Evolutionary conservation across 1,140 invertebrate genomes (phyloP).

Genomic region (Papilio glaucus): DNA sequence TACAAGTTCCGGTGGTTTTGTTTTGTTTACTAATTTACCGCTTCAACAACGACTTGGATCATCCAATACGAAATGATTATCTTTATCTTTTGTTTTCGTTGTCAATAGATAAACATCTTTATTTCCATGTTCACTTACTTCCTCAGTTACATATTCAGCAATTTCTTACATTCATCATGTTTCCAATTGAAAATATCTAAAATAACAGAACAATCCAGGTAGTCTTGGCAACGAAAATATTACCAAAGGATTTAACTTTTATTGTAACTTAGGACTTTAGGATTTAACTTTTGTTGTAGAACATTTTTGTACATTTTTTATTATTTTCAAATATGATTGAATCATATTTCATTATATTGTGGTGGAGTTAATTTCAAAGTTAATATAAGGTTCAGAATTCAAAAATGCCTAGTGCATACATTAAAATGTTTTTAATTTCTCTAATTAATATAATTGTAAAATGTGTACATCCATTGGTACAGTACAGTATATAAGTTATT

Average conservation of each 20-base stretch:
- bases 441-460: no score
- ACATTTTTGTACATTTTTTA: no score
- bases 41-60: conserved; percentile 43
- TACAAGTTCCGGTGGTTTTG: conserved; percentile 50
- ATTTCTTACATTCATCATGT: not conserved
- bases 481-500: no score
- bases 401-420: no score
- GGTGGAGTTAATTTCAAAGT: no score
- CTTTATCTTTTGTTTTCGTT: conserved; percentile 41
- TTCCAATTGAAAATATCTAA: not conserved
- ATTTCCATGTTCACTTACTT: conserved; percentile 5
- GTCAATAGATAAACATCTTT: conserved; percentile 31
- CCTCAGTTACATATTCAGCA: not conserved
- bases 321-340: no score
- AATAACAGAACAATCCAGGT: not conserved
- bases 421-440: no score
- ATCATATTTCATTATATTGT: no score
- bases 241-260: not conserved
- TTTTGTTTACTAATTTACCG: conserved; percentile 76
- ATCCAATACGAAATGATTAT: conserved; percentile 40
- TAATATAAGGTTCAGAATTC: no score
- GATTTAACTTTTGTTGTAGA: not conserved
- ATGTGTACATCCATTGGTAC: no score
- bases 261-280: not conserved
- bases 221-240: not conserved